Evolutionary conservation across 2,888 invertebrate species (phyloP).

Genomic region (Onchidella celtica): DNA sequence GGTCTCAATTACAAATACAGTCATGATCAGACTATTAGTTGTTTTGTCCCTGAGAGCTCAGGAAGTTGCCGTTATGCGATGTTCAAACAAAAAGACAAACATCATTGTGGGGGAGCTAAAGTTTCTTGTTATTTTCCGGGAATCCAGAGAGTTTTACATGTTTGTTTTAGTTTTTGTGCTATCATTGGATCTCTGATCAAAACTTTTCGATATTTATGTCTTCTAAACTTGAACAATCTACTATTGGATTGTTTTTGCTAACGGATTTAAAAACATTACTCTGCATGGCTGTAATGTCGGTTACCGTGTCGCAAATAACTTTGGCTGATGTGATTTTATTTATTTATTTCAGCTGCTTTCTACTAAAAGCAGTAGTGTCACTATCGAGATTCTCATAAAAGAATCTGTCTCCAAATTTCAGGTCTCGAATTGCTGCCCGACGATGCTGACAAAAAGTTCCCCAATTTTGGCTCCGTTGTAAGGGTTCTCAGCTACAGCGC

Average conservation of each 20-base stretch:
- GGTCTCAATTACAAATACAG: too few relatives aligned
- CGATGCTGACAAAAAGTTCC: background rate
- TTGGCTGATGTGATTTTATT: background rate
- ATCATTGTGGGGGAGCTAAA: too few relatives aligned
- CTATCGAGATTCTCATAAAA: constrained; percentile 8
- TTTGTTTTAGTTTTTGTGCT: too few relatives aligned
- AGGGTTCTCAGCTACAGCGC: background rate
- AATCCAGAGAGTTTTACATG: too few relatives aligned
- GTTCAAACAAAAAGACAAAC: too few relatives aligned
- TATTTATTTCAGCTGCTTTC: background rate
- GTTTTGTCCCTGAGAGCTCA: too few relatives aligned
- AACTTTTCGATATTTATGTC: constrained; percentile 21
- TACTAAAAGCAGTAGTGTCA: background rate
- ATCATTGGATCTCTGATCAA: background rate
- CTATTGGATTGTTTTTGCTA: background rate
- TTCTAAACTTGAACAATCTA: background rate
- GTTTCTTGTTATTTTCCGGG: too few relatives aligned
- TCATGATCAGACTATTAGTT: too few relatives aligned
- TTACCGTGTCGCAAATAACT: constrained; percentile 25
- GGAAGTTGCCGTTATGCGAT: too few relatives aligned
- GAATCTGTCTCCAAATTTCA: constrained; percentile 31
- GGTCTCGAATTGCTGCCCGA: background rate
- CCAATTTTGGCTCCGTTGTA: background rate
- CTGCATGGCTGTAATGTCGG: background rate
- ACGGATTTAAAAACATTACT: background rate